These are phyloP conservation scores for Philantomba maxwellii DNA, from an alignment of 2,113 vertebrate species.

Conservation along the genomic window DNA sequence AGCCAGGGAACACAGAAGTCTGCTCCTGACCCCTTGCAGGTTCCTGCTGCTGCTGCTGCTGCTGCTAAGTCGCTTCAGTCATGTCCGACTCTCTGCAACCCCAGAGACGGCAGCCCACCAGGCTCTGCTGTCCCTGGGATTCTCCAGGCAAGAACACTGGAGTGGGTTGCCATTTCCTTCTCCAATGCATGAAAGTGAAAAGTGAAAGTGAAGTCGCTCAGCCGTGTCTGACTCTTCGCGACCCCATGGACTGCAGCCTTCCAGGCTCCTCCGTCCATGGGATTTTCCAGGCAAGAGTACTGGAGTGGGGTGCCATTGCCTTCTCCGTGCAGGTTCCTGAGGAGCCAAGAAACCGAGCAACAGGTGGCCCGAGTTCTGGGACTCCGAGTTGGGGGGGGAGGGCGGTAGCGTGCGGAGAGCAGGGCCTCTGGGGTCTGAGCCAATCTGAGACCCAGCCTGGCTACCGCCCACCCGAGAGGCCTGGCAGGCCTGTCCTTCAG, in stretches of 20 bases:
- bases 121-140: no score
- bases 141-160: no score
- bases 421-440: neutral
- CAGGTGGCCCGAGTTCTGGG: accelerated
- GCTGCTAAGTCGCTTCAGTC: no score
- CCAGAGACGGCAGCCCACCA: no score
- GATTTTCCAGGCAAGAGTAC: no score
- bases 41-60: neutral
- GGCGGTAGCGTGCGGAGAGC: accelerated
- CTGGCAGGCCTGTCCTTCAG: neutral
- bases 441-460: neutral
- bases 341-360: accelerated
- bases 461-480: neutral
- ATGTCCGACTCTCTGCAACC: no score
- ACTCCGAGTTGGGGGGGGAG: neutral
- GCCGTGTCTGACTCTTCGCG: accelerated
- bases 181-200: no score
- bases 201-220: no score
- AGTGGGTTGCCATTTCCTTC: no score
- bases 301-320: no score
- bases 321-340: neutral
- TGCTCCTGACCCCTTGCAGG: neutral
- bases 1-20: neutral
- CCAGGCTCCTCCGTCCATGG: no score
- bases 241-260: no score